Percentiles rank a stretch among this genome's conserved stretches.
phyloP scores from a whole-genome alignment of 37 sponge, comb jelly and placozoan genomes.

The Axinella damicornis region DNA sequence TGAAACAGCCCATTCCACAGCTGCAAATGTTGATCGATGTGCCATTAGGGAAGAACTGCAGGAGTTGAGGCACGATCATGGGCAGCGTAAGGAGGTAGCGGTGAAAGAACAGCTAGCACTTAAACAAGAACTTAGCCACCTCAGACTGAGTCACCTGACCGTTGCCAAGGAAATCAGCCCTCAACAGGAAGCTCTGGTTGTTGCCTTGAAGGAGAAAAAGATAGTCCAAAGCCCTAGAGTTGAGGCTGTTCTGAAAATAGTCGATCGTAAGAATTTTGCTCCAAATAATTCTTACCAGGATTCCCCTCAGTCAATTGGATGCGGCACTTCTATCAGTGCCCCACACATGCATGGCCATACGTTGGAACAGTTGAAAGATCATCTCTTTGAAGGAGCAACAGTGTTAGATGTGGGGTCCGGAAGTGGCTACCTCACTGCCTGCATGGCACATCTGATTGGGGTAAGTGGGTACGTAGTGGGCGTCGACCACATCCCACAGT shows the following conservation, averaged over 20 bases:
- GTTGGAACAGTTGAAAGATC: slow-evolving; percentile 72
- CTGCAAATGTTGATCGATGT: too few species aligned
- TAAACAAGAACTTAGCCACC: too few species aligned
- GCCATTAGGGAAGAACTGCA: too few species aligned
- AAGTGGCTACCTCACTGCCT: slow-evolving; percentile 89
- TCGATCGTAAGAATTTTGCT: slow-evolving; percentile 74
- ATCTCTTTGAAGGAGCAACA: slow-evolving; percentile 65
- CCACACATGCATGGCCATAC: slow-evolving; percentile 96
- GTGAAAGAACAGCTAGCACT: too few species aligned
- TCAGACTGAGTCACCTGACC: too few species aligned
- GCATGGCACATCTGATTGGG: slow-evolving; percentile 91
- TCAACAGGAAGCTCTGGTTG: too few species aligned
- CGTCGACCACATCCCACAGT: slow-evolving; percentile 89
- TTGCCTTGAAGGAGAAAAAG: too few species aligned
- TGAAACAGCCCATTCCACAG: too few species aligned
- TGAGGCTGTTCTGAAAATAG: slow-evolving; percentile 69
- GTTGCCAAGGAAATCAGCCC: too few species aligned
- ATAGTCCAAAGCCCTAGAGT: slow-evolving; percentile 68
- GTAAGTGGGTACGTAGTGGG: slow-evolving; percentile 91
- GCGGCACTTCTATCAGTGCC: slow-evolving; percentile 91
- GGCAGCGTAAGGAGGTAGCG: too few species aligned
- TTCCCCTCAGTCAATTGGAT: slow-evolving; percentile 89
- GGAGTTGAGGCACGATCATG: too few species aligned
- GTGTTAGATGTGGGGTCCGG: slow-evolving; percentile 94
- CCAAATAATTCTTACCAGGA: slow-evolving; percentile 77